A percentile compares a stretch with the other conserved stretches of the same genome.
Evolutionary conservation across 2,797 vertebrate species (phyloP).

Genomic region (Squalus acanthias): DNA sequence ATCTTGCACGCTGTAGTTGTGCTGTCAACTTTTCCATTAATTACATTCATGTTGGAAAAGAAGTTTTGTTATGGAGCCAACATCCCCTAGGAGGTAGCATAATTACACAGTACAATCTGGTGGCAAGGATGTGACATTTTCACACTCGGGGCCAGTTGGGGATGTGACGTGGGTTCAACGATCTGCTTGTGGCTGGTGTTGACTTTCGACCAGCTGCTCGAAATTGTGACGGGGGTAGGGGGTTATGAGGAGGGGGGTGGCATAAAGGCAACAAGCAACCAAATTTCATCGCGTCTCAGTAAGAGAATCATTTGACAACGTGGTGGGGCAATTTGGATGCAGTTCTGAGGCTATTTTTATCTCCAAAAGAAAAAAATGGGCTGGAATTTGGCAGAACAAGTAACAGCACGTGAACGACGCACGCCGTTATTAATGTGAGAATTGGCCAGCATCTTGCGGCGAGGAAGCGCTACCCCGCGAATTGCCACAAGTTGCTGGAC

Average conservation of each 20-base stretch:
- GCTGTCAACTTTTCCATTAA: not conserved
- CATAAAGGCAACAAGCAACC: not conserved
- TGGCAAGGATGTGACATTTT: slow-evolving; percentile 12
- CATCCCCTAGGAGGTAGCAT: not conserved
- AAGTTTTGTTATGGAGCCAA: not conserved
- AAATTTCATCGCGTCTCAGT: not conserved
- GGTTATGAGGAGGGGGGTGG: not conserved
- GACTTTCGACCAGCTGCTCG: not conserved
- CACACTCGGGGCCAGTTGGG: not conserved
- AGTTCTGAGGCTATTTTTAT: not conserved
- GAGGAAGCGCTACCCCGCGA: not conserved
- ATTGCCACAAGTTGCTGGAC: not conserved
- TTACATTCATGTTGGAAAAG: not conserved
- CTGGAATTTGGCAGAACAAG: not conserved
- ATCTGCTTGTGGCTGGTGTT: not conserved
- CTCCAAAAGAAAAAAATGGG: not conserved
- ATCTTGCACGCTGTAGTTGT: not conserved
- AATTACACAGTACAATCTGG: not conserved
- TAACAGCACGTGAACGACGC: not conserved
- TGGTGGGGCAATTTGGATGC: not conserved
- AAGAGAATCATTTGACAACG: not conserved
- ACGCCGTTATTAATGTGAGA: not conserved
- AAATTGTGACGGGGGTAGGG: not conserved
- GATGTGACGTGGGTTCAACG: not conserved
- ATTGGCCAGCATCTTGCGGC: not conserved